Evolutionary conservation across 2,888 invertebrate species (phyloP).

Genomic region (Tortricodes alternella): DNA sequence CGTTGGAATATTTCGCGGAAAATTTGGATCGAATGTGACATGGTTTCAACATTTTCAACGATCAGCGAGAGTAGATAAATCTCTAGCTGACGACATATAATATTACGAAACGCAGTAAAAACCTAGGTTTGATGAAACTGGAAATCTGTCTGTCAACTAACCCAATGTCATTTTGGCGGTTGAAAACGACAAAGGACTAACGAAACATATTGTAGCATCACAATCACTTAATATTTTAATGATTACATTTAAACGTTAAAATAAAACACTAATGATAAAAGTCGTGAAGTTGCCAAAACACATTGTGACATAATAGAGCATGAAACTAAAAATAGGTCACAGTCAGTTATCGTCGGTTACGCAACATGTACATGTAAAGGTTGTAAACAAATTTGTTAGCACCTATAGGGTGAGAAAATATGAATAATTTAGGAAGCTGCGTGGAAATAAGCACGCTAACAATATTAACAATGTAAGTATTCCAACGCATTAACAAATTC

Average conservation of each 20-base stretch:
- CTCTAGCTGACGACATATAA: constrained; percentile 39
- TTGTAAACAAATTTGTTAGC: constrained; percentile 61
- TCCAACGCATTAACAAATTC: constrained; percentile 42
- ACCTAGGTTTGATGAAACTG: constrained; percentile 43
- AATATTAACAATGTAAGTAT: constrained; percentile 39
- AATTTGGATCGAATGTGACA: constrained; percentile 42
- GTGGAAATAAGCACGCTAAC: constrained; percentile 19
- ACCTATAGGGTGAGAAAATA: constrained; percentile 51
- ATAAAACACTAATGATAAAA: constrained; percentile 8
- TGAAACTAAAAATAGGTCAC: constrained; percentile 52
- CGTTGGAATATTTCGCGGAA: constrained; percentile 42
- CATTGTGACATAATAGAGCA: constrained; percentile 46
- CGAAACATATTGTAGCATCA: background rate
- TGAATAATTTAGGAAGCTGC: constrained; percentile 31
- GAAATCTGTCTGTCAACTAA: constrained; percentile 44
- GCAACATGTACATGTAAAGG: constrained; percentile 45
- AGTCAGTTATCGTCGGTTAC: constrained; percentile 56
- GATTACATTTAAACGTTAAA: background rate
- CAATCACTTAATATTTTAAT: background rate
- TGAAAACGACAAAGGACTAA: background rate
- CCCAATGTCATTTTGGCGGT: background rate
- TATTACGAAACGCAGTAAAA: constrained; percentile 47
- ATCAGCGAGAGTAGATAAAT: constrained; percentile 47
- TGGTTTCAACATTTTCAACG: constrained; percentile 45
- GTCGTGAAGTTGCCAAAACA: constrained; percentile 43